A percentile compares a stretch with the other conserved stretches of the same genome.
phyloP scores from a whole-genome alignment of 2,113 vertebrate genomes.

The Cryptomyrus ogoouensis region DNA sequence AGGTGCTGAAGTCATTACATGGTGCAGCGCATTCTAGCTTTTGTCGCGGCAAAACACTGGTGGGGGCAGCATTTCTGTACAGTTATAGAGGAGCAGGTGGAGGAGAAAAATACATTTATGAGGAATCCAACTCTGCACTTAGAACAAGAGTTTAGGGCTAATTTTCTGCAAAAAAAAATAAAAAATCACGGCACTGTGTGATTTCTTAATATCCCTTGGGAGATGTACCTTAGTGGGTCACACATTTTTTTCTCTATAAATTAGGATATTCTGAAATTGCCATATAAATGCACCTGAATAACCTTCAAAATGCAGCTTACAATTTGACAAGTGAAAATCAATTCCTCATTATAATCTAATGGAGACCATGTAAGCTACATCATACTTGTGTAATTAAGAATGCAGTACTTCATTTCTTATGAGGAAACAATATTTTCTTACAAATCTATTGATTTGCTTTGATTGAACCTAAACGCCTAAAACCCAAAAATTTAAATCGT shows the following conservation, averaged over 20 bases:
- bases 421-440: not conserved
- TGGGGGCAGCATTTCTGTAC: not conserved
- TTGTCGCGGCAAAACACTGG: not conserved
- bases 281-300: not conserved
- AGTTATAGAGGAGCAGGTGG: not conserved
- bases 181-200: not conserved
- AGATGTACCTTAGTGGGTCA: not conserved
- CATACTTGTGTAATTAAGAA: not conserved
- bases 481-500: not conserved
- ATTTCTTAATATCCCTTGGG: not conserved
- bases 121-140: not conserved
- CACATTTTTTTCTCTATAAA: not conserved
- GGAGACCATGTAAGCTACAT: not conserved
- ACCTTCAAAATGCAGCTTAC: not conserved
- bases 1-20: constrained; percentile 17
- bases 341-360: not conserved
- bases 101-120: not conserved
- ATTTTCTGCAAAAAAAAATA: not conserved
- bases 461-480: not conserved
- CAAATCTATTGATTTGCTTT: not conserved
- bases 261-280: not conserved
- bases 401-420: not conserved
- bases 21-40: not conserved
- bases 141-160: not conserved
- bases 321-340: constrained; percentile 2